Evolutionary conservation across 2,888 invertebrate genomes (phyloP).

Genomic region (Luperina testacea): DNA sequence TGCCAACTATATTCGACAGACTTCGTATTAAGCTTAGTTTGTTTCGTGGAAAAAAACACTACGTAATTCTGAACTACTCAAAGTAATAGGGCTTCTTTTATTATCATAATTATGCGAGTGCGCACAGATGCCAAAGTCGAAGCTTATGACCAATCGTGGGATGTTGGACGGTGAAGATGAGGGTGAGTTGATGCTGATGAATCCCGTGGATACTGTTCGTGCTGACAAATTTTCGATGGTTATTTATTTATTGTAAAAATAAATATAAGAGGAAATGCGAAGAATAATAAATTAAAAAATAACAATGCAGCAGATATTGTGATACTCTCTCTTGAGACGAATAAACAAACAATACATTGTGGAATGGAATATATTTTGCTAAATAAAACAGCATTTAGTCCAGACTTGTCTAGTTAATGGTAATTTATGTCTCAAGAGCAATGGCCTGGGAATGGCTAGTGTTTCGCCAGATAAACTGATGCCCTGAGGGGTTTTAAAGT

Average conservation of each 20-base stretch:
- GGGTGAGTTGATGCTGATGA: not conserved
- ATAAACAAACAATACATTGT: constrained; percentile 40
- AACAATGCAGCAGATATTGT: constrained; percentile 22
- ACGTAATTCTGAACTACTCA: not conserved
- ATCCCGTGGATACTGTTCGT: not conserved
- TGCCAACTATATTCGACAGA: constrained; percentile 5
- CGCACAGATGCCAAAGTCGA: not conserved
- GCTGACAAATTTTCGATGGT: not conserved
- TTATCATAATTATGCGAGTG: not conserved
- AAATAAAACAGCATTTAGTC: constrained; percentile 45
- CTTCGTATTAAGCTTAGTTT: not conserved
- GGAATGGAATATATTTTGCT: constrained; percentile 39
- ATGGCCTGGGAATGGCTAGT: constrained; percentile 53
- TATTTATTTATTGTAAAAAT: constrained; percentile 7
- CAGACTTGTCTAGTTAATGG: constrained; percentile 55
- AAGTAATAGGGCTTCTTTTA: not conserved
- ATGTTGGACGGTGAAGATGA: not conserved
- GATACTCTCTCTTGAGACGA: constrained; percentile 33
- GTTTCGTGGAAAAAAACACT: constrained; percentile 10
- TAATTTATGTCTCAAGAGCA: constrained; percentile 61
- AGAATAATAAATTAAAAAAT: constrained; percentile 25
- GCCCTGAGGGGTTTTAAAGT: constrained; percentile 51
- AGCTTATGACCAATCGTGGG: not conserved
- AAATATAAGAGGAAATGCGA: not conserved
- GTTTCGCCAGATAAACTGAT: constrained; percentile 55